Conservation (phyloP, 2,113 vertebrate genomes). For the Papio anubis region DNA sequence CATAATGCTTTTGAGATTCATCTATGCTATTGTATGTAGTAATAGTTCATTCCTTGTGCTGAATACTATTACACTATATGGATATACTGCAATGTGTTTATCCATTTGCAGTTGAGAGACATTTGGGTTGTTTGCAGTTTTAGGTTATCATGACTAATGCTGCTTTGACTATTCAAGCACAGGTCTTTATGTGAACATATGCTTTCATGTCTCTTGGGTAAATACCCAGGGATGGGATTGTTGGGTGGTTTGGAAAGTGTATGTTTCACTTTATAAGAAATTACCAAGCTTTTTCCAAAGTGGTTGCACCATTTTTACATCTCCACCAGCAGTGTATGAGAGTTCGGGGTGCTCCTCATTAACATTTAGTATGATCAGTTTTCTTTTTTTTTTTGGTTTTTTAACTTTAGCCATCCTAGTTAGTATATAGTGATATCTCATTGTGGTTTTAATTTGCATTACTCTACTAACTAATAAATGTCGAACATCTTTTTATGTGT, state of each 20-base stretch:
- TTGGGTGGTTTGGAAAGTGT: background rate
- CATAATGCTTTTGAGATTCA: background rate
- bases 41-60: background rate
- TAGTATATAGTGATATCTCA: background rate
- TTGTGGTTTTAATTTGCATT: background rate
- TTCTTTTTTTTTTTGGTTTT: background rate
- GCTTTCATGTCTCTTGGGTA: background rate
- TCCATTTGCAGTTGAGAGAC: background rate
- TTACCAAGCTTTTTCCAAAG: background rate
- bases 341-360: background rate
- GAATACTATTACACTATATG: background rate
- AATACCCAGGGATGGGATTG: background rate
- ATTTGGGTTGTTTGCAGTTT: background rate
- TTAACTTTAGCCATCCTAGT: background rate
- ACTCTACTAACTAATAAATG: background rate
- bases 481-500: background rate
- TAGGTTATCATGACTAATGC: background rate
- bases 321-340: background rate
- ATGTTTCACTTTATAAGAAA: constrained; percentile 16
- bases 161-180: background rate
- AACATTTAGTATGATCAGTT: background rate
- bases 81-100: background rate
- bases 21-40: background rate
- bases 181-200: background rate
- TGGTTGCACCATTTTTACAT: background rate